Conservation (phyloP, 2,888 invertebrate genomes). For the Euplagia quadripunctaria region DNA sequence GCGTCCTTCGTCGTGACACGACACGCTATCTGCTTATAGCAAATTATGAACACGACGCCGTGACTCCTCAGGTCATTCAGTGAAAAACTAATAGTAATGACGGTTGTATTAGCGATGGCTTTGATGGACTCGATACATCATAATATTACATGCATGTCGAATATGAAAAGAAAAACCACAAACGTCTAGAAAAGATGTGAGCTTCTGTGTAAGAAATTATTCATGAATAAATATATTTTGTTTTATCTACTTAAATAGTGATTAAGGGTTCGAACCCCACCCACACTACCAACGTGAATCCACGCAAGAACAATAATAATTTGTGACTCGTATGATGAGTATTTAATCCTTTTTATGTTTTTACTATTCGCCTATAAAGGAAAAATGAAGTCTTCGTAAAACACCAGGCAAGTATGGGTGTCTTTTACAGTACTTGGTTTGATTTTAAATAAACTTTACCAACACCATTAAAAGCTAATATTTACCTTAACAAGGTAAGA, state of each 20-base stretch:
- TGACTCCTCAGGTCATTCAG: constrained; percentile 43
- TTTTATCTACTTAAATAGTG: no score
- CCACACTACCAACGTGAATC: not conserved
- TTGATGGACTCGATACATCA: not conserved
- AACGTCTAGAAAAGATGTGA: not conserved
- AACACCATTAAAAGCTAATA: no score
- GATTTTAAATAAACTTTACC: no score
- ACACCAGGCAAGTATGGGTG: no score
- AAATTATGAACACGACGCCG: constrained; percentile 36
- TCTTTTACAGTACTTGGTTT: no score
- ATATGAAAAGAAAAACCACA: not conserved
- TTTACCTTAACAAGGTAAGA: no score
- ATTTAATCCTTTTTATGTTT: no score
- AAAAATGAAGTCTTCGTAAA: no score
- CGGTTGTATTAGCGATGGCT: not conserved
- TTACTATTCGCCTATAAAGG: no score
- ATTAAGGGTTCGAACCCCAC: no score
- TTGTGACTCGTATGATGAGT: not conserved
- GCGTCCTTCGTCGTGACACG: constrained; percentile 22
- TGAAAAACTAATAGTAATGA: not conserved
- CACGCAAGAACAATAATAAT: not conserved
- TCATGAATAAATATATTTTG: no score
- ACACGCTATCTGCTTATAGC: constrained; percentile 22
- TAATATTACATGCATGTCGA: not conserved
- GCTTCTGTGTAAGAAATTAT: not conserved